Evolutionary conservation across 2,113 vertebrate species (phyloP), one percentile per base, ranked within the genome.

Genomic region (Indicator indicator): DNA sequence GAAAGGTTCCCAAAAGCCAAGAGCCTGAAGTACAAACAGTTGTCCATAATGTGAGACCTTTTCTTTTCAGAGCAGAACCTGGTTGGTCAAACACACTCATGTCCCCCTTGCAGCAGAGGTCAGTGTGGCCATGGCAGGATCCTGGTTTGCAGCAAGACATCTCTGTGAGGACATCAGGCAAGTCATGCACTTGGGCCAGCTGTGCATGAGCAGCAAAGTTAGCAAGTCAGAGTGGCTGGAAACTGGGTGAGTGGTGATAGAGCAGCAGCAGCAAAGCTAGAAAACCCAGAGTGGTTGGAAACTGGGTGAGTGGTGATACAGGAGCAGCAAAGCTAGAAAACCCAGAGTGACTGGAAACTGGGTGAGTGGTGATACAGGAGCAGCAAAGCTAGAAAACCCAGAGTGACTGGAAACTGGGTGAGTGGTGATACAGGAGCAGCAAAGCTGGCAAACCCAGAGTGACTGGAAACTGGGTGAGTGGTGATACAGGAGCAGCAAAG

Each of bases 101-200:
- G 23, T 38, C 11, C 28, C 19, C 23, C 8, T 38, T 27, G 74
- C 74, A 54, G 42, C 40, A 14, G 33, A 55, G 58, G 12, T 55
- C 63, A 75, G 8, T 0, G 0, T 48, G 73, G 44, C 60, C 33
- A 24, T 0, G 0, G 12, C 65, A 40, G 75, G 59, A 63, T 48
- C 28, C 12, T n/a, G 5, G 23, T 27, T 56, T 67, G 33, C 33
- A 72, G 59, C 46, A 24, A 12, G 46, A 30, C 21, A 4, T 38
- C 62, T 82, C 44, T 11, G 3, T 13, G 15, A 26, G 17, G 23
- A 15, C 20, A 20, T 6, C 65, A 30, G 67, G 28, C 54, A 26
- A 33, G 38, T 27, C 0, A 0, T 48, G 44, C 11, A 4, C 60
- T 38, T 2, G 6, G 46, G 40, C 26, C 59, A 44, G 38, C 52